Evolutionary conservation across 2,113 vertebrate species (phyloP).

Genomic region (Cyanoderma ruficeps): DNA sequence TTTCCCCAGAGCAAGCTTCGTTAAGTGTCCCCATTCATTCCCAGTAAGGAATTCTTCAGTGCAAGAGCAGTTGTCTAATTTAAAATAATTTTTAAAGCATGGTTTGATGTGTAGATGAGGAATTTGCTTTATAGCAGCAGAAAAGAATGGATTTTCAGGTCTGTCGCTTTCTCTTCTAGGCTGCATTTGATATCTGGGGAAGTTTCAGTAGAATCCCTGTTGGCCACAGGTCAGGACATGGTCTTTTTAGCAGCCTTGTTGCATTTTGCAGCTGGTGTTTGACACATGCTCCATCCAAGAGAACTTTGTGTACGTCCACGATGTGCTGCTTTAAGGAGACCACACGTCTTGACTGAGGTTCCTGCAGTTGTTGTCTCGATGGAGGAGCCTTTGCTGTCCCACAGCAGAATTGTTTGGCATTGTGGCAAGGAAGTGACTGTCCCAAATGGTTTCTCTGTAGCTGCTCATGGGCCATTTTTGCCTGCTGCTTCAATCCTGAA

Average conservation of each 20-base stretch:
- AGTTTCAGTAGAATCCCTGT: not conserved
- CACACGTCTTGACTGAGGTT: not conserved
- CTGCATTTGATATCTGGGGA: not conserved
- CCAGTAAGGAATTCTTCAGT: not conserved
- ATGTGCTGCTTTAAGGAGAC: not conserved
- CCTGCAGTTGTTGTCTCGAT: not conserved
- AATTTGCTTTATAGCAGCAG: rapidly evolving
- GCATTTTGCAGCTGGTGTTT: not conserved
- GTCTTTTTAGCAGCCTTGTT: not conserved
- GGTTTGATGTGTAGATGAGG: not conserved
- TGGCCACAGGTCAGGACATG: not conserved
- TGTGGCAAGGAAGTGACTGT: not conserved
- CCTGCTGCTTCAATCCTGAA: not conserved
- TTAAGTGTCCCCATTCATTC: not conserved
- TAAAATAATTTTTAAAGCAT: not conserved
- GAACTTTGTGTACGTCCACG: not conserved
- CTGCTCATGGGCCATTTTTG: not conserved
- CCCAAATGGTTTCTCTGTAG: not conserved
- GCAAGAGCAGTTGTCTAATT: not conserved
- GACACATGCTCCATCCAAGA: rapidly evolving
- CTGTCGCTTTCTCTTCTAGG: not conserved
- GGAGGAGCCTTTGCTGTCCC: not conserved
- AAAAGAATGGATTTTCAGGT: not conserved
- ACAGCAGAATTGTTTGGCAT: not conserved
- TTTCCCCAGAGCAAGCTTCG: not conserved